A percentile compares a stretch with the other conserved stretches of the same genome.
Evolutionary conservation across 2,888 invertebrate genomes (phyloP).

Genomic region (Thysanoteuthis rhombus): DNA sequence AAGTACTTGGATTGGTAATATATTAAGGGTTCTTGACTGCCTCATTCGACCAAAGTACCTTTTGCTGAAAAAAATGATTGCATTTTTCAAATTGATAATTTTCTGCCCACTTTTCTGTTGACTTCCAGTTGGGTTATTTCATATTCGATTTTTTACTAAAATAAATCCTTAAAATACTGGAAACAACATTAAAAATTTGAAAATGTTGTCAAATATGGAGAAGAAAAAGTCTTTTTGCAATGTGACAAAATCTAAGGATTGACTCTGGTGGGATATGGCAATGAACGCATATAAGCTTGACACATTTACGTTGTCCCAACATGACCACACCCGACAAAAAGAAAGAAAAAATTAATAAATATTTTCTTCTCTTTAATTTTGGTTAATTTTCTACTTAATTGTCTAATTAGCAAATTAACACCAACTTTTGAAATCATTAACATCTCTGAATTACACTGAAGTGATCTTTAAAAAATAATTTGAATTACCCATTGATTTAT

Average conservation of each 20-base stretch:
- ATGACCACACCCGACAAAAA: background rate
- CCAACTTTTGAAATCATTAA: background rate
- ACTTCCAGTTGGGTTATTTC: no score
- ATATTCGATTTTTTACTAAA: background rate
- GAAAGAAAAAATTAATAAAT: background rate
- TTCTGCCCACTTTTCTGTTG: no score
- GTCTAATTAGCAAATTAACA: background rate
- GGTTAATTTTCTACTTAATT: background rate
- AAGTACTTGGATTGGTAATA: no score
- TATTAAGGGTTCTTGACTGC: no score
- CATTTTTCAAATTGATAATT: no score
- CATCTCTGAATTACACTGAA: background rate
- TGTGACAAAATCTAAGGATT: background rate
- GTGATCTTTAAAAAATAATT: background rate
- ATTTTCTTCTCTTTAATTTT: background rate
- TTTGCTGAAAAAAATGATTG: no score
- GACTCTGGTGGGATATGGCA: background rate
- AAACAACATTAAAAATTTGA: background rate
- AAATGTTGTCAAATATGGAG: background rate
- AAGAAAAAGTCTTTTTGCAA: background rate
- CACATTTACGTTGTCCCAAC: background rate
- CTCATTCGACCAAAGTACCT: no score
- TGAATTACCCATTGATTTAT: background rate
- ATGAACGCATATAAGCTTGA: background rate
- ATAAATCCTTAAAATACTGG: background rate